Percentiles rank a stretch among this genome's conserved stretches.
These are phyloP conservation scores for Parotia lawesii DNA, from an alignment of 2,113 vertebrate genomes.

Conservation along the genomic window DNA sequence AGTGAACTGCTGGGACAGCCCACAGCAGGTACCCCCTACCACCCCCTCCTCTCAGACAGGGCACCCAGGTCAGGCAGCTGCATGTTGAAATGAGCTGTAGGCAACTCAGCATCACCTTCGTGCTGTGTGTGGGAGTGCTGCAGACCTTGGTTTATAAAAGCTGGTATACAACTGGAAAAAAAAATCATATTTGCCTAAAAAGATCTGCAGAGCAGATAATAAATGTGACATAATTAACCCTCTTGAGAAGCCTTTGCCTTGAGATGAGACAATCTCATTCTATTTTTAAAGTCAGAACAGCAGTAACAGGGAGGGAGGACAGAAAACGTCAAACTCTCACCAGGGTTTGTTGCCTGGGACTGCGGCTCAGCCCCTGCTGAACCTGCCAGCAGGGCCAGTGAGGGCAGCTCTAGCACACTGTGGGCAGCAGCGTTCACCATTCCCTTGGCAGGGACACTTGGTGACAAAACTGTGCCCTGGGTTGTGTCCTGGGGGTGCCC, in stretches of 20 bases:
- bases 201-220: background rate
- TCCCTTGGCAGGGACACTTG: background rate
- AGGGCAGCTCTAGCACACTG: background rate
- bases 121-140: background rate
- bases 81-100: background rate
- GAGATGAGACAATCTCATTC: constrained; percentile 1
- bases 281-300: constrained; percentile 12
- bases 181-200: background rate
- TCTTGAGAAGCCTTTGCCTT: constrained; percentile 30
- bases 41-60: background rate
- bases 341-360: background rate
- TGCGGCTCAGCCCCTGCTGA: background rate
- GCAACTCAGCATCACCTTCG: background rate
- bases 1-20: background rate
- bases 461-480: background rate
- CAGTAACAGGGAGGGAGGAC: background rate
- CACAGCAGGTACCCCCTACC: background rate
- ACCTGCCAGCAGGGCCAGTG: accelerated
- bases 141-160: background rate
- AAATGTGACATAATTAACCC: constrained; percentile 32
- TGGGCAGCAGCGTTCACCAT: accelerated
- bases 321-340: background rate
- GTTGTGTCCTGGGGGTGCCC: background rate
- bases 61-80: background rate
- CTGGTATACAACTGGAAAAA: background rate